Evolutionary conservation across 2,888 invertebrate species (phyloP).

Genomic region (Drosophila siamana): DNA sequence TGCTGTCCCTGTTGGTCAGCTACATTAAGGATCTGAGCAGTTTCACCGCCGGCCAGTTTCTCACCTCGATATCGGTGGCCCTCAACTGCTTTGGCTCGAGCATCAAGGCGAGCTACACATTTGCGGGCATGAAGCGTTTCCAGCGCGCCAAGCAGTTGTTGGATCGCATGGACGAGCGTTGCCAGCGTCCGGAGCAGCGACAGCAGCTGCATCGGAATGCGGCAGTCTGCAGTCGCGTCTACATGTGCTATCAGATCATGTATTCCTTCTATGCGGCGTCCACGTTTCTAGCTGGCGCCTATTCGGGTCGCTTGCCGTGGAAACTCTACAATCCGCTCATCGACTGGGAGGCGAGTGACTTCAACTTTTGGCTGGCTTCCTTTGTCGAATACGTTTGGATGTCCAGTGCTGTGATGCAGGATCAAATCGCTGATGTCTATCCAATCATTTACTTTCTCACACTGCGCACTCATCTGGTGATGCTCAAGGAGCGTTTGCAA

Average conservation of each 20-base stretch:
- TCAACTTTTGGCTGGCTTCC: conserved; percentile 36
- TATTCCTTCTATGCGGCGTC: conserved; percentile 32
- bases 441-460: conserved; percentile 47
- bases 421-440: conserved; percentile 51
- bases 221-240: conserved; percentile 30
- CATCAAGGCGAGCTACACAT: conserved; percentile 43
- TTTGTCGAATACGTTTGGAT: conserved; percentile 38
- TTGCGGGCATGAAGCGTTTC: conserved; percentile 36
- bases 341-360: conserved; percentile 17
- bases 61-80: conserved; percentile 60
- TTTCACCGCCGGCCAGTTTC: conserved; percentile 62
- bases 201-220: conserved; percentile 33
- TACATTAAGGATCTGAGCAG: conserved; percentile 35
- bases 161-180: conserved; percentile 48
- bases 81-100: conserved; percentile 43
- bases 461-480: conserved; percentile 38
- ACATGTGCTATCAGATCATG: conserved; percentile 24
- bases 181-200: conserved; percentile 17
- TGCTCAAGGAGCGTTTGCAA: conserved; percentile 45
- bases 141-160: conserved; percentile 33
- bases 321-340: conserved; percentile 53
- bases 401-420: conserved; percentile 34
- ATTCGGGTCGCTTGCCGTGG: conserved; percentile 41
- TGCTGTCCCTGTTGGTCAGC: conserved; percentile 30
- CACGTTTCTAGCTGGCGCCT: conserved; percentile 26